Conservation (phyloP, 2,888 invertebrate genomes). For the Terebella lapidaria region DNA sequence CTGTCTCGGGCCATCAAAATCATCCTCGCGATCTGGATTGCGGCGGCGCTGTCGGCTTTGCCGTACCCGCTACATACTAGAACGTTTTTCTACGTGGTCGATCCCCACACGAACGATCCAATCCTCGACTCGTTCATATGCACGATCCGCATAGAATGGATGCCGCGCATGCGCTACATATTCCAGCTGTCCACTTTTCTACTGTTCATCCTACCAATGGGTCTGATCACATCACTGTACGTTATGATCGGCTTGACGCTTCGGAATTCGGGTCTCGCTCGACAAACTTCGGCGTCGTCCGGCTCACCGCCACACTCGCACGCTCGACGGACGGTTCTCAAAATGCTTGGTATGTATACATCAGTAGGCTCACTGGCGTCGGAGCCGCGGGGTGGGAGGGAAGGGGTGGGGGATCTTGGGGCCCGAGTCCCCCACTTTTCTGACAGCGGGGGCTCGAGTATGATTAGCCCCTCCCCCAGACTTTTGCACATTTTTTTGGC, state of each 20-base stretch:
- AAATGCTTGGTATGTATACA: constrained; percentile 41
- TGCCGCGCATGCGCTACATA: constrained; percentile 52
- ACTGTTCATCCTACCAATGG: constrained; percentile 73
- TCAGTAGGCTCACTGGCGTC: too few species aligned
- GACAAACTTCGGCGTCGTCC: constrained; percentile 12
- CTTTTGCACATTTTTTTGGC: too few species aligned
- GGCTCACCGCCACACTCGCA: constrained; percentile 8
- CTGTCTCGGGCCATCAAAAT: constrained; percentile 75
- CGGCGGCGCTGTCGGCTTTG: constrained; percentile 68
- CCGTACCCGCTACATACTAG: constrained; percentile 43
- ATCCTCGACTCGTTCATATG: constrained; percentile 38
- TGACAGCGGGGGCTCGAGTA: too few species aligned
- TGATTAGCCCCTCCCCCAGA: too few species aligned
- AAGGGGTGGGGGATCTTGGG: too few species aligned
- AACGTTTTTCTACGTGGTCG: constrained; percentile 31
- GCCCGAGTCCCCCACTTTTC: too few species aligned
- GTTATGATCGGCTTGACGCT: constrained; percentile 40
- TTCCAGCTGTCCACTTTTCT: constrained; percentile 75
- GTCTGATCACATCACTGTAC: constrained; percentile 74
- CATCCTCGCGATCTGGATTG: constrained; percentile 71
- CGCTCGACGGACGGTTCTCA: constrained; percentile 34
- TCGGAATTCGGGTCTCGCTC: constrained; percentile 27
- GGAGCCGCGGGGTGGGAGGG: too few species aligned
- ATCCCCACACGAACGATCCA: constrained; percentile 29
- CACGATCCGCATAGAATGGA: constrained; percentile 35